Percentiles rank a stretch among this genome's conserved stretches.
These are phyloP conservation scores for Baccha elongata DNA, from an alignment of 2,888 invertebrate genomes.

Conservation along the genomic window DNA sequence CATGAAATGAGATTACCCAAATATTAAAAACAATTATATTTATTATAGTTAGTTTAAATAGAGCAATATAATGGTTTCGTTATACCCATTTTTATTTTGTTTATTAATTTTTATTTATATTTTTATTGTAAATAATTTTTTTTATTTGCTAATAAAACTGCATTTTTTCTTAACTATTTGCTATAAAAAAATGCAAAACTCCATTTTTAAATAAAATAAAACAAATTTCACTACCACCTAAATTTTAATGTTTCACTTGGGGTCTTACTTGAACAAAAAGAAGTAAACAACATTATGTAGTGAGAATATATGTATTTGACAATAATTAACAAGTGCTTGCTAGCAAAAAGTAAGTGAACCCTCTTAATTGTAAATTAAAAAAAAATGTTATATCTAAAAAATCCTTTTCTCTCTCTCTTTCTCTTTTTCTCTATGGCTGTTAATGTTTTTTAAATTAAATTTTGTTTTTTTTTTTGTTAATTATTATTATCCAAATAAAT, in stretches of 20 bases:
- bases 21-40: constrained; percentile 1
- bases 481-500: constrained; percentile 12
- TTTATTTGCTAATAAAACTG: background rate
- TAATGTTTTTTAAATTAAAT: constrained; percentile 35
- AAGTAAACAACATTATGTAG: constrained; percentile 37
- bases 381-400: constrained; percentile 35
- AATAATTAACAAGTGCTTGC: constrained; percentile 68
- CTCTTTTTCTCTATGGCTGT: constrained; percentile 49
- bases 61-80: constrained; percentile 43
- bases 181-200: no score
- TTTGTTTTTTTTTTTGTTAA: constrained; percentile 9
- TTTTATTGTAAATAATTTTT: constrained; percentile 20
- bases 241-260: constrained; percentile 17
- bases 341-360: constrained; percentile 51
- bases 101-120: background rate
- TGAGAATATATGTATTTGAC: constrained; percentile 68
- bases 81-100: constrained; percentile 9
- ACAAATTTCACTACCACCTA: background rate
- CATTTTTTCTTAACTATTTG: background rate
- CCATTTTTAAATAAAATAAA: background rate
- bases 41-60: constrained; percentile 31
- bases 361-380: constrained; percentile 48
- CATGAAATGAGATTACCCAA: constrained; percentile 15
- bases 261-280: constrained; percentile 16
- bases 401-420: constrained; percentile 1